Evolutionary conservation across 2,888 invertebrate species (phyloP), one percentile per base, ranked within the genome.

Genomic region (Adelognathus sp.): DNA sequence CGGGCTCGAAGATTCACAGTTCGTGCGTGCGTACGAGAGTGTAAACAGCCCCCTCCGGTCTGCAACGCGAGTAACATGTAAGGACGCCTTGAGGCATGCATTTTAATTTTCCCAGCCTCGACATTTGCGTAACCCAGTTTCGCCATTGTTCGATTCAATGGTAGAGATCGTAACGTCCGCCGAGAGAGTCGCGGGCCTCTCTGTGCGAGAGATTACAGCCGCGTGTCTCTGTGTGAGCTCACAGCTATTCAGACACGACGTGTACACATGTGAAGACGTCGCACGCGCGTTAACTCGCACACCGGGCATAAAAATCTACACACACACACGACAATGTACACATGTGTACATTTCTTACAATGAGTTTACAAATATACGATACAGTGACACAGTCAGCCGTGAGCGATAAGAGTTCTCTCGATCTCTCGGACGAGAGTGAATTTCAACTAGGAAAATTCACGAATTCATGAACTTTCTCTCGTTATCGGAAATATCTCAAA

Each of bases 71-170:
- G 44, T 44, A 14, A 54, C 18, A 16, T 21, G 36, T 67, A 79
- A 82, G 81, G 79, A 79, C 80, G 76, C 76, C 84, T 83, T 84
- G 74, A 81, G 79, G 83, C 85, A 84, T 86, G 86, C 88, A 86
- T 86, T 90, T 89, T 88, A 89, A 89, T 90, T 89, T n/a, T 88
- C 67, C 86, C 87, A 88, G 88, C 88, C 88, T 89, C 90, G 89
- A 89, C 89, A 90, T 90, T 89, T 90, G 89, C 88, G 90, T 89
- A 90, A 90, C 90, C 89, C 88, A 90, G 89, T 90, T 90, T 90
- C 88, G 86, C 88, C 88, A 90, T 90, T 90, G 89, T 90, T 90
- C 89, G 86, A 90, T 89, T 88, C 87, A 88, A 87, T 87, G 88
- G 87, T 87, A 86, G 86, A n/a, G n/a, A 88, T 87, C 88, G 88